Conservation (phyloP, 2,113 vertebrate genomes). For the Oncorhynchus mykiss region DNA sequence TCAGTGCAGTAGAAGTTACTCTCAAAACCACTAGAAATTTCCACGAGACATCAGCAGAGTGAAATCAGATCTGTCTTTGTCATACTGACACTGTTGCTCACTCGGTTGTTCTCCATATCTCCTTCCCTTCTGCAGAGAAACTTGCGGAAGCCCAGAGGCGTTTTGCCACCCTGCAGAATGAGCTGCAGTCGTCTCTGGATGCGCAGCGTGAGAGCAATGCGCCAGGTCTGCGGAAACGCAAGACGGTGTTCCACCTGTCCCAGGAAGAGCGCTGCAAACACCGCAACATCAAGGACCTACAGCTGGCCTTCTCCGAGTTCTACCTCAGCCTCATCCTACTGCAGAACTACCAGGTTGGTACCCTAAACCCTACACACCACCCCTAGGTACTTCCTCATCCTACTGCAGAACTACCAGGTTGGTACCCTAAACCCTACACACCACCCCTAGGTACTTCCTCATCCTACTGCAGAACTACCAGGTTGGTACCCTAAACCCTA, state of each 20-base stretch:
- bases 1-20: no score
- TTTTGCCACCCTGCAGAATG: slow-evolving; percentile 93
- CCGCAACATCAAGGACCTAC: slow-evolving; percentile 94
- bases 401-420: slow-evolving; percentile 99
- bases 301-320: slow-evolving; percentile 99
- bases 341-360: slow-evolving; percentile 98
- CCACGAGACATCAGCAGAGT: background rate
- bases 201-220: slow-evolving; percentile 87
- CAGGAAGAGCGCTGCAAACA: slow-evolving; percentile 95
- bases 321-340: slow-evolving; percentile 99
- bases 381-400: background rate
- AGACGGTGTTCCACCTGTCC: slow-evolving; percentile 92
- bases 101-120: no score
- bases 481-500: background rate
- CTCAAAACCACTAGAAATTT: no score
- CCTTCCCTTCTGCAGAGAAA: slow-evolving; percentile 79
- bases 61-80: background rate
- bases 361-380: background rate
- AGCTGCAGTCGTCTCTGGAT: slow-evolving; percentile 93
- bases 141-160: slow-evolving; percentile 95
- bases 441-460: background rate
- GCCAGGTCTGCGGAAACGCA: slow-evolving; percentile 77
- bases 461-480: no score
- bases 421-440: background rate
- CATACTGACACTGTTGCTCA: no score